Base-by-base conservation (phyloP, 2,888 invertebrate species). In the Plagiodera versicolora region DNA sequence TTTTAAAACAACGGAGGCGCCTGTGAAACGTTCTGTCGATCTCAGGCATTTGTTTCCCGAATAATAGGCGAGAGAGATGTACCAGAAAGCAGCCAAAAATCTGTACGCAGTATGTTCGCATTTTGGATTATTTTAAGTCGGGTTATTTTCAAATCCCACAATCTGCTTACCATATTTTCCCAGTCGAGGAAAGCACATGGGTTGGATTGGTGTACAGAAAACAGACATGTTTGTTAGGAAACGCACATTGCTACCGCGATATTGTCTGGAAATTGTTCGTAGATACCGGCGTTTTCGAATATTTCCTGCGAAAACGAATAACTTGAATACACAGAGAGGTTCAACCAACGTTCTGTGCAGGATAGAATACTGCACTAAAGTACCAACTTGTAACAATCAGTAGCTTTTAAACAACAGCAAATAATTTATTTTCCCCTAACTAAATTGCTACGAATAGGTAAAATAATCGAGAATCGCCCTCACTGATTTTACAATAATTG, bases 111-210 rank as follows among this genome's bases (percentile, higher is more conserved):
- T 70, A 77, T 79, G 78, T 75, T 74, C 71, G 70, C 67, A 71
- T 77, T 78, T 77, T 75, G 74, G 77, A 77, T 78, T 78, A 79
- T 77, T 78, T 77, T 75, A 76, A 74, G 72, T 72, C 71, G 75
- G 72, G 77, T 77, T 78, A 79, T 79, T 79, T 79, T 76, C 73
- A 77, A 75, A 77, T 78, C 78, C 75, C 78, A 77, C 78, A 78
- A 79, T 77, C 79, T 79, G 78, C 72, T 75, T 75, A 72, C 78
- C 78, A 79, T 77, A 78, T 79, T 79, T 77, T 77, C 76, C 74
- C 76, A 73, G 75, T 76, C 74, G 73, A 73, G 39, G 39, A 8
- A 39, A 14, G 74, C 77, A 77, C 71, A 76, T 77, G 75, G n/a
- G 75, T 72, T 71, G 56, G 59, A 62, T 66, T 64, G 56, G 51